Conservation (phyloP, 2,888 invertebrate genomes). For the Drosophila cognata region DNA sequence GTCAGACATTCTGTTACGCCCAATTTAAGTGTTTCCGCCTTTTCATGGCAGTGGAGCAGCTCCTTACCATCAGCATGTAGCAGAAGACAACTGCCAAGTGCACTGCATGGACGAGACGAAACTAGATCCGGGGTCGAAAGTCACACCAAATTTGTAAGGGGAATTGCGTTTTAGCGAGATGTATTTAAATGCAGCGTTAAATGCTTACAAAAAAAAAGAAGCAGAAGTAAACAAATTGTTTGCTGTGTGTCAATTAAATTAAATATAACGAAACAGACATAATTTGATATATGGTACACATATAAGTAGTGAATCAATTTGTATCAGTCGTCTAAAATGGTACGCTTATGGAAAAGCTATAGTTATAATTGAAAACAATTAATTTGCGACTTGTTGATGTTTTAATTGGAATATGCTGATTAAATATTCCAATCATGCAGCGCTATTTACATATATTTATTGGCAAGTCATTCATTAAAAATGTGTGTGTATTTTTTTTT, state of each 20-base stretch:
- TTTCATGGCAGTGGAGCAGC: constrained; percentile 47
- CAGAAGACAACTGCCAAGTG: constrained; percentile 48
- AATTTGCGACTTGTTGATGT: constrained; percentile 27
- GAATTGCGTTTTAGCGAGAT: constrained; percentile 32
- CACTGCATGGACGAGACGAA: constrained; percentile 32
- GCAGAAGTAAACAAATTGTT: not conserved
- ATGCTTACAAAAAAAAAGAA: constrained; percentile 3
- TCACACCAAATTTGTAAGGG: constrained; percentile 33
- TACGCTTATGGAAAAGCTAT: not conserved
- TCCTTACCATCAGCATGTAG: constrained; percentile 25
- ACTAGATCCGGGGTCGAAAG: constrained; percentile 43
- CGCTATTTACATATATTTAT: constrained; percentile 19
- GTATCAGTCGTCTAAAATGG: not conserved
- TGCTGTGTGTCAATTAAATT: not conserved
- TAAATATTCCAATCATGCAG: constrained; percentile 8
- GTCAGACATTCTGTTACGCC: constrained; percentile 80
- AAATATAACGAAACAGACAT: not conserved
- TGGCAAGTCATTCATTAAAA: constrained; percentile 35
- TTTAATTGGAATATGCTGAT: constrained; percentile 23
- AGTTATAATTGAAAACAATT: constrained; percentile 16
- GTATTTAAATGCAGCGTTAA: constrained; percentile 42
- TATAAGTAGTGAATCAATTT: not conserved
- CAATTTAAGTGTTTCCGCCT: constrained; percentile 76
- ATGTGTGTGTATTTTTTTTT: constrained; percentile 20
- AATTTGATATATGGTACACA: not conserved